Conservation (phyloP, 2,888 invertebrate genomes). For the Merodon equestris region DNA sequence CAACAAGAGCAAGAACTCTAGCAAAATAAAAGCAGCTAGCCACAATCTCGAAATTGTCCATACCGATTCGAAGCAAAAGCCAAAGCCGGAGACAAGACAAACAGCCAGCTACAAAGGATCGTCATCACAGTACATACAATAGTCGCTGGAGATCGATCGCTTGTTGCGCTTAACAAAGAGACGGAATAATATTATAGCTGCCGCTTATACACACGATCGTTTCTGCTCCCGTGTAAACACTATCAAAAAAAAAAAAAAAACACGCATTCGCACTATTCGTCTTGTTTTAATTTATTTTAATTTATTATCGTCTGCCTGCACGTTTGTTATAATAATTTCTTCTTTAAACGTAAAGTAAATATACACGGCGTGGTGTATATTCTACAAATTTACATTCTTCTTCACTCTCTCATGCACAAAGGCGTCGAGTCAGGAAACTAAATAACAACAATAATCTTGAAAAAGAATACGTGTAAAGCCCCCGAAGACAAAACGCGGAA, state of each 20-base stretch:
- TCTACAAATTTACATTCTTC: conserved; percentile 38
- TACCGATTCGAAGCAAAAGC: conserved; percentile 15
- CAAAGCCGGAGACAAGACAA: neutral
- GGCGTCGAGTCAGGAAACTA: conserved; percentile 23
- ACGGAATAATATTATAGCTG: no score
- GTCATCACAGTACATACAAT: conserved; percentile 18
- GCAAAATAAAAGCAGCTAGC: conserved; percentile 3
- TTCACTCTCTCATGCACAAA: conserved; percentile 18
- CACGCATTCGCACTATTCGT: conserved; percentile 42
- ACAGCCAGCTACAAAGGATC: conserved; percentile 59
- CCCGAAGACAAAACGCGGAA: conserved; percentile 40
- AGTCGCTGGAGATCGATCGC: conserved; percentile 53
- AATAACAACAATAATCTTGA: conserved; percentile 30
- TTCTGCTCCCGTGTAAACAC: no score
- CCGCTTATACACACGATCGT: no score
- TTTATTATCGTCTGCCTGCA: conserved; percentile 15
- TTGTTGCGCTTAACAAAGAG: neutral
- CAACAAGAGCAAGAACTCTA: neutral
- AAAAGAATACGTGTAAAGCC: conserved; percentile 40
- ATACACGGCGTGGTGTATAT: conserved; percentile 38
- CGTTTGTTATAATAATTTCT: no score
- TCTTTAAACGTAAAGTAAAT: conserved; percentile 34
- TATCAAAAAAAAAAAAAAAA: neutral
- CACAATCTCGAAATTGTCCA: conserved; percentile 59
- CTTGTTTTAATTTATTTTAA: conserved; percentile 60